These are phyloP conservation scores for Lepidostoma basale DNA, from an alignment of 1,140 invertebrate species.

Conservation along the genomic window DNA sequence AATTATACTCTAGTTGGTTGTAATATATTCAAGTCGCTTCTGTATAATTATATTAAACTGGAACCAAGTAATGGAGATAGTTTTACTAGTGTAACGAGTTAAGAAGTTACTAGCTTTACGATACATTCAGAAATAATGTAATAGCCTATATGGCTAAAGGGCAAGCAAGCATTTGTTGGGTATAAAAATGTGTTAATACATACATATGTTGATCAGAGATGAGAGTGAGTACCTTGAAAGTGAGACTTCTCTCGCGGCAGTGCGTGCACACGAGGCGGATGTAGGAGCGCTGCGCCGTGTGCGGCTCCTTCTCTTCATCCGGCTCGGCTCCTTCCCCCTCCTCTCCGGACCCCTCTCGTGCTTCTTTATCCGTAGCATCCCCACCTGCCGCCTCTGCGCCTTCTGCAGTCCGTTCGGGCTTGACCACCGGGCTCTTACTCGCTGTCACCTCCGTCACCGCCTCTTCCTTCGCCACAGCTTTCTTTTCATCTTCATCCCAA, in stretches of 20 bases:
- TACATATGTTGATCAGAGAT: neutral
- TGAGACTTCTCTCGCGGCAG: slow-evolving; percentile 72
- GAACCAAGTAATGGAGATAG: too few species aligned
- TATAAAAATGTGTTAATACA: too few species aligned
- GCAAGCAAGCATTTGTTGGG: neutral
- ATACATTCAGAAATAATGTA: too few species aligned
- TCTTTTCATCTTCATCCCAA: slow-evolving; percentile 58
- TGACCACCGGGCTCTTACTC: slow-evolving; percentile 48
- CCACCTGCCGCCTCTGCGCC: slow-evolving; percentile 50
- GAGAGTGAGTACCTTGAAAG: slow-evolving; percentile 66
- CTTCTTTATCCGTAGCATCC: slow-evolving; percentile 59
- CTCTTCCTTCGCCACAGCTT: slow-evolving; percentile 52
- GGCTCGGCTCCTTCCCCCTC: slow-evolving; percentile 58
- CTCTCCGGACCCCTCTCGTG: slow-evolving; percentile 57
- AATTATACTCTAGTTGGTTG: too few species aligned
- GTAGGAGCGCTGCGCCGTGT: slow-evolving; percentile 58
- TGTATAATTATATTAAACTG: too few species aligned
- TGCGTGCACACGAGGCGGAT: slow-evolving; percentile 77
- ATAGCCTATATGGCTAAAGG: neutral
- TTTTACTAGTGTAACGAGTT: too few species aligned
- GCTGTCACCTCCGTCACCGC: slow-evolving; percentile 54
- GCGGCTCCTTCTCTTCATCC: slow-evolving; percentile 48
- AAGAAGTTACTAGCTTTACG: too few species aligned
- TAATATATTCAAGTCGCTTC: too few species aligned
- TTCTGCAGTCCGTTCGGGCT: slow-evolving; percentile 48